phyloP scores from a whole-genome alignment of 1,140 invertebrate genomes.

The Penaeus vannamei region DNA sequence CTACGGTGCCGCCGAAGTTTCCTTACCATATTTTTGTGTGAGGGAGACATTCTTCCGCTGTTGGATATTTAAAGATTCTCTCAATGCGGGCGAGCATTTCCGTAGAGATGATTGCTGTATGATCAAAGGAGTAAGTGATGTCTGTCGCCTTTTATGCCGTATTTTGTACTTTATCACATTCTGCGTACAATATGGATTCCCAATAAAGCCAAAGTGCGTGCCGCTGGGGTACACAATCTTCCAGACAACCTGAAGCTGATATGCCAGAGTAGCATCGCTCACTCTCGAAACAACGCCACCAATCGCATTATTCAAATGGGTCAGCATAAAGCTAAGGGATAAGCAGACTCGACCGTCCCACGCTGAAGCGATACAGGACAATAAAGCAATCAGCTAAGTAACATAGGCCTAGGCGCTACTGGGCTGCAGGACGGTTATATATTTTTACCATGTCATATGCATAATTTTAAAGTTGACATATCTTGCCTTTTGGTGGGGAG shows the following conservation, averaged over 20 bases:
- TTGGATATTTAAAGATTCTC: not conserved
- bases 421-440: not conserved
- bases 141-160: too few species aligned
- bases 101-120: not conserved
- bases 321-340: slow-evolving; percentile 26
- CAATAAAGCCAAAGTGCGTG: too few species aligned
- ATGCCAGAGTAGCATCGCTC: not conserved
- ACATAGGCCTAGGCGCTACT: slow-evolving; percentile 36
- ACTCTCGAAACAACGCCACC: slow-evolving; percentile 10
- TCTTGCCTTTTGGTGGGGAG: not conserved
- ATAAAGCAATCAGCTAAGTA: slow-evolving; percentile 59
- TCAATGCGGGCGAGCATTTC: slow-evolving; percentile 18
- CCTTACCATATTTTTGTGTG: slow-evolving; percentile 26
- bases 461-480: slow-evolving; percentile 43
- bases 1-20: slow-evolving; percentile 54
- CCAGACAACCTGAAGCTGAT: too few species aligned
- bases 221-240: too few species aligned
- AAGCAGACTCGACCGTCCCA: not conserved
- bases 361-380: not conserved
- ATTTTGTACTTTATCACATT: too few species aligned
- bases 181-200: too few species aligned
- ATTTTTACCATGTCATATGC: slow-evolving; percentile 38
- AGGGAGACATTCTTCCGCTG: slow-evolving; percentile 2
- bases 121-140: too few species aligned
- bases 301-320: slow-evolving; percentile 65